A percentile compares a stretch with the other conserved stretches of the same genome.
phyloP scores from a whole-genome alignment of 2,113 vertebrate genomes.

The Leptodactylus fuscus region DNA sequence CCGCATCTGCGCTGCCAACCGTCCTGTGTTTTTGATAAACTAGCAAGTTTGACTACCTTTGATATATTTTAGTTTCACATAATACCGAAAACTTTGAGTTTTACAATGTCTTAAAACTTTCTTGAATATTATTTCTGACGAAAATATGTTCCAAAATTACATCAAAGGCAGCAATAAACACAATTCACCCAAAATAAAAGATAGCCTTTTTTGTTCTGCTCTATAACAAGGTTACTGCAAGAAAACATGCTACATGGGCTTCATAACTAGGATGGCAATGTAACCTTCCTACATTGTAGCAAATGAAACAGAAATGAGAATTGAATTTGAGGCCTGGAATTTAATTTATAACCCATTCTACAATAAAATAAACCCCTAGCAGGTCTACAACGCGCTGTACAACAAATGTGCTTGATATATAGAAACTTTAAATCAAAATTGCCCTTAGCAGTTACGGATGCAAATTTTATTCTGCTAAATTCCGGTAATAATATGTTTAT shows the following conservation, averaged over 20 bases:
- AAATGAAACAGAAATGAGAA: conserved; percentile 43
- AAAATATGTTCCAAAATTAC: conserved; percentile 6
- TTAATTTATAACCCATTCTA: conserved; percentile 32
- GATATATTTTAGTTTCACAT: background rate
- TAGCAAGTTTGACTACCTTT: background rate
- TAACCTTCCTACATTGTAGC: conserved; percentile 34
- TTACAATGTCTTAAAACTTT: background rate
- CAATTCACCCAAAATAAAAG: conserved; percentile 1
- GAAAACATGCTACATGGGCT: conserved; percentile 18
- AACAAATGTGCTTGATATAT: conserved; percentile 39
- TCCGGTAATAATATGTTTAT: conserved; percentile 38
- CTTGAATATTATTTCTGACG: background rate
- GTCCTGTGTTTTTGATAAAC: background rate
- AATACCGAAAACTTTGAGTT: background rate
- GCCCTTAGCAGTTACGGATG: conserved; percentile 39
- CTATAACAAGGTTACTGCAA: conserved; percentile 29
- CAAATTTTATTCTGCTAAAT: conserved; percentile 41
- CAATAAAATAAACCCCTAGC: conserved; percentile 47
- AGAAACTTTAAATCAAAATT: conserved; percentile 45
- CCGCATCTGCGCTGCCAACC: background rate
- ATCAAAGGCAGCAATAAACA: conserved; percentile 30
- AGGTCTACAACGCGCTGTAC: conserved; percentile 30
- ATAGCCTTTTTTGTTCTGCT: conserved; percentile 9
- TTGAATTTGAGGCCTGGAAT: conserved; percentile 40
- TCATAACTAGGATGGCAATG: conserved; percentile 21